Evolutionary conservation across 2,113 vertebrate species (phyloP).

Genomic region (Danio rerio): DNA sequence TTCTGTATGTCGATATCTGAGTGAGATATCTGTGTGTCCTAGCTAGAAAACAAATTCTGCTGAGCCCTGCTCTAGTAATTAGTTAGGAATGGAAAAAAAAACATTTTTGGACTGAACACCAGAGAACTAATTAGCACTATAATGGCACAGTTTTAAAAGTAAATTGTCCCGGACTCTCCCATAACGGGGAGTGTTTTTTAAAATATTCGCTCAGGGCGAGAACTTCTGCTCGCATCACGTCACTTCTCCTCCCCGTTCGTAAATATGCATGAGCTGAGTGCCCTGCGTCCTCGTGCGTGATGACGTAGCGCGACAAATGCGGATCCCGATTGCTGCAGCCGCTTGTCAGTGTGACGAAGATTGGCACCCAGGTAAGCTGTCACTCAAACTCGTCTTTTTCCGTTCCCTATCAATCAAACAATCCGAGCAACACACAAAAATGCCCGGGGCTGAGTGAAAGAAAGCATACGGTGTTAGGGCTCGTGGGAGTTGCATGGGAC

Average conservation of each 20-base stretch:
- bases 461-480: background rate
- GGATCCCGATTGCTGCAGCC: slow-evolving; percentile 99
- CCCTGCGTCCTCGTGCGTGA: slow-evolving; percentile 81
- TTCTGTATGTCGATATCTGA: no score
- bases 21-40: background rate
- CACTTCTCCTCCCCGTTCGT: slow-evolving; percentile 71
- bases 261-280: slow-evolving; percentile 77
- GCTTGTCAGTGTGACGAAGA: slow-evolving; percentile 99
- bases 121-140: background rate
- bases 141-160: background rate
- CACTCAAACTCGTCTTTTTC: slow-evolving; percentile 91
- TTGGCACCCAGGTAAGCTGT: slow-evolving; percentile 99
- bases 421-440: slow-evolving; percentile 73
- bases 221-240: background rate
- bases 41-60: background rate
- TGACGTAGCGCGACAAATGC: slow-evolving; percentile 92
- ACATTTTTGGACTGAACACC: background rate
- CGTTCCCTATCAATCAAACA: slow-evolving; percentile 92
- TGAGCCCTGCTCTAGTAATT: background rate
- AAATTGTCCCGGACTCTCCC: background rate
- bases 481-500: background rate
- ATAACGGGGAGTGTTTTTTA: background rate
- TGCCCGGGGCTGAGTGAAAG: slow-evolving; percentile 62
- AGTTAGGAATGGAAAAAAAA: background rate
- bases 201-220: slow-evolving; percentile 8